Evolutionary conservation across 2,113 vertebrate genomes (phyloP).

Genomic region (Brachyistius frenatus): DNA sequence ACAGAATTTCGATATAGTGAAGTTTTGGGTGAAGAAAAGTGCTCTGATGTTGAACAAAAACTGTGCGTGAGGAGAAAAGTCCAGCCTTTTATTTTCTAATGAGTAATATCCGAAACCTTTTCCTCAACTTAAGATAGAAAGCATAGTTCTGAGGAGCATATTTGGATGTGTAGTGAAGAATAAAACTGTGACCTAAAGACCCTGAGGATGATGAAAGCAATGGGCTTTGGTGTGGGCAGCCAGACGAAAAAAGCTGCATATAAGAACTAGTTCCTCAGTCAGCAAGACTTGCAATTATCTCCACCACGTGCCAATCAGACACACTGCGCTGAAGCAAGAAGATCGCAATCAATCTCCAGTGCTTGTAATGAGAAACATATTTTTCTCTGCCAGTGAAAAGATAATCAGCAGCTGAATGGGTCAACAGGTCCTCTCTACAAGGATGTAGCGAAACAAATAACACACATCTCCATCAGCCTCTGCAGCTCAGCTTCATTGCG

Average conservation of each 20-base stretch:
- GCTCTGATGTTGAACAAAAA: background rate
- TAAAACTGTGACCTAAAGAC: conserved; percentile 51
- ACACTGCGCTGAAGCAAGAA: conserved; percentile 47
- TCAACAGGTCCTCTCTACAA: conserved; percentile 67
- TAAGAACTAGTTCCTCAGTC: conserved; percentile 56
- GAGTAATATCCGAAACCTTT: conserved; percentile 23
- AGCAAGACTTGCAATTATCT: conserved; percentile 75
- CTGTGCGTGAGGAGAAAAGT: background rate
- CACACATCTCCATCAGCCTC: conserved; percentile 55
- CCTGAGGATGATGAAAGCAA: conserved; percentile 43
- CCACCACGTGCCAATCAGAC: conserved; percentile 71
- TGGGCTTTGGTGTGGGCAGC: conserved; percentile 16
- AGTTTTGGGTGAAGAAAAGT: conserved; percentile 4
- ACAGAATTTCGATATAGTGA: conserved; percentile 13
- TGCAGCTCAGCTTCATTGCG: conserved; percentile 16
- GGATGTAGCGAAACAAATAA: conserved; percentile 62
- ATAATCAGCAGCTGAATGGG: conserved; percentile 76
- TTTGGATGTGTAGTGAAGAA: conserved; percentile 58
- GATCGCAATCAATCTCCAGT: conserved; percentile 73
- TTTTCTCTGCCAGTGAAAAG: conserved; percentile 70
- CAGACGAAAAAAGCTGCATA: conserved; percentile 34
- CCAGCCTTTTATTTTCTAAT: conserved; percentile 28
- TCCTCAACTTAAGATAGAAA: conserved; percentile 28
- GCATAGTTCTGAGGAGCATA: conserved; percentile 18
- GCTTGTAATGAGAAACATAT: conserved; percentile 79